A percentile compares a stretch with the other conserved stretches of the same genome.
These are phyloP conservation scores for Ramphastos sulfuratus DNA, from an alignment of 2,113 vertebrate species.

Conservation along the genomic window DNA sequence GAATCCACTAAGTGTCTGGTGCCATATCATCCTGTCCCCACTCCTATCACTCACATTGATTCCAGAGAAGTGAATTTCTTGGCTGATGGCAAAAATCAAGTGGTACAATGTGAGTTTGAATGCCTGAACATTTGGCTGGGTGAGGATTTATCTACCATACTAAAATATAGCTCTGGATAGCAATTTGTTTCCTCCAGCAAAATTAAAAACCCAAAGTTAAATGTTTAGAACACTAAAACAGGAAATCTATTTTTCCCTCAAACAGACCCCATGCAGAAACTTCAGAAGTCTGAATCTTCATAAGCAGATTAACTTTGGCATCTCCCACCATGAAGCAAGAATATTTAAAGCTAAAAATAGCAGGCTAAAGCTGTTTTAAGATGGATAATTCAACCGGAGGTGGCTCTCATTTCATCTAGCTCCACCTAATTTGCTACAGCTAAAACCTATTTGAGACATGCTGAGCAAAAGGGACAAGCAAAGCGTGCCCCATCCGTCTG, in stretches of 20 bases:
- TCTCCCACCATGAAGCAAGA: constrained; percentile 54
- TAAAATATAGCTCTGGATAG: not conserved
- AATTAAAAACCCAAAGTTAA: constrained; percentile 2
- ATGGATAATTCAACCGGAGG: constrained; percentile 54
- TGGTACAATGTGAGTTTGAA: accelerated
- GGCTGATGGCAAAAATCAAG: not conserved
- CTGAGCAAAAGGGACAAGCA: constrained; percentile 36
- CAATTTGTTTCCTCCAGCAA: not conserved
- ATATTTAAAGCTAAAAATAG: constrained; percentile 70
- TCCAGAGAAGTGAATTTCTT: not conserved
- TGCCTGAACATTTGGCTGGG: not conserved
- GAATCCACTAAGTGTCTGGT: not conserved
- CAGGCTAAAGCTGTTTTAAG: constrained; percentile 59
- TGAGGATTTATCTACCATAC: not conserved
- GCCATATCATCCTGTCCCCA: not conserved
- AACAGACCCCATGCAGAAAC: constrained; percentile 35
- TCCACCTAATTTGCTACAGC: constrained; percentile 50
- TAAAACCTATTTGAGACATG: constrained; percentile 55
- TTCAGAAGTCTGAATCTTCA: constrained; percentile 39
- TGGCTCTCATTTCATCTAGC: constrained; percentile 59
- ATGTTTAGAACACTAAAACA: not conserved
- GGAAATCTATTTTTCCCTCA: not conserved
- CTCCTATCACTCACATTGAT: not conserved
- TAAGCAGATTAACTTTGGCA: constrained; percentile 61
- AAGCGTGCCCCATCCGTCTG: not conserved